Conservation (phyloP, 2,113 vertebrate genomes). For the Cinclus cinclus region DNA sequence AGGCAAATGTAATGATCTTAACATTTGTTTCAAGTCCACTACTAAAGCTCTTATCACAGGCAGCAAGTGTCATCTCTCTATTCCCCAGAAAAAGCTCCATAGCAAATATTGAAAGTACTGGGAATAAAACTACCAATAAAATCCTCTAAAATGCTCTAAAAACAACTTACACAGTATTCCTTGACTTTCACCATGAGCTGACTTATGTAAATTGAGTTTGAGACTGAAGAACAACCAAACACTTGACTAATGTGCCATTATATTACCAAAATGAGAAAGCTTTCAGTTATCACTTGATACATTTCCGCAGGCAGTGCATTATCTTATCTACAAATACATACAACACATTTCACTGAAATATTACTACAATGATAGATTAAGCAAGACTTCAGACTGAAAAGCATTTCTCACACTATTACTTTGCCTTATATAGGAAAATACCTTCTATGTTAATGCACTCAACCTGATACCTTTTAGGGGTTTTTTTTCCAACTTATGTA, state of each 20-base stretch:
- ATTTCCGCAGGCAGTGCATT: background rate
- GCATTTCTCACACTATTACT: background rate
- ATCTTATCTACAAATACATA: background rate
- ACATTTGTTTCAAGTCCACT: background rate
- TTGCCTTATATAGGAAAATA: background rate
- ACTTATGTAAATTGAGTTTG: background rate
- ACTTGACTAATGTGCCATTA: background rate
- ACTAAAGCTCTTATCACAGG: background rate
- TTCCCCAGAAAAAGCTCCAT: constrained; percentile 12
- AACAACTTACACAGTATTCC: background rate
- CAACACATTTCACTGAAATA: background rate
- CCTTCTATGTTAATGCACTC: background rate
- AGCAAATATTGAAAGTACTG: background rate
- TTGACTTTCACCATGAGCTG: background rate
- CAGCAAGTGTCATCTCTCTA: background rate
- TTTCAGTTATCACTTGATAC: background rate
- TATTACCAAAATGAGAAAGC: constrained; percentile 19
- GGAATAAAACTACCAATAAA: background rate
- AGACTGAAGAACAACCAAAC: background rate
- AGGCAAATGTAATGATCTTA: constrained; percentile 57
- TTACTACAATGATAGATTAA: background rate
- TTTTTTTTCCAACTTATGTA: background rate
- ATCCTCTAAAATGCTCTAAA: background rate
- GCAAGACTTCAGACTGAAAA: background rate
- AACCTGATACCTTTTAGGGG: background rate